A percentile compares a stretch with the other conserved stretches of the same genome.
phyloP scores from a whole-genome alignment of 1,140 invertebrate species.

The Palaemon carinicauda region DNA sequence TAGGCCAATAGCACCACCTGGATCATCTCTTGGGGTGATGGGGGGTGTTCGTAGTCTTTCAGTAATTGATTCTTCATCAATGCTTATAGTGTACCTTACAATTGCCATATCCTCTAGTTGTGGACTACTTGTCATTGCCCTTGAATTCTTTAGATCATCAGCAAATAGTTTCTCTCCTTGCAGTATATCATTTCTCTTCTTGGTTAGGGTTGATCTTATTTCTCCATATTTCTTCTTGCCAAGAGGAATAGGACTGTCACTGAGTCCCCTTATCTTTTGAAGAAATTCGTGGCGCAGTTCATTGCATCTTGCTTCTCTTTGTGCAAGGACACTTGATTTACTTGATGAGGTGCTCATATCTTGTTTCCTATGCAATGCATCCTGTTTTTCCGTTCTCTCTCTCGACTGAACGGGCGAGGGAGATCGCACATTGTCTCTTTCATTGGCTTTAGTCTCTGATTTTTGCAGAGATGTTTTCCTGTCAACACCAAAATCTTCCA shows the following conservation, averaged over 20 bases:
- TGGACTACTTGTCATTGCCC: too few species aligned
- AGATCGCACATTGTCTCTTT: too few species aligned
- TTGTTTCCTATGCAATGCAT: neutral
- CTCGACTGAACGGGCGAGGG: too few species aligned
- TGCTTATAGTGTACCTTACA: neutral
- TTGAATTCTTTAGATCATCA: too few species aligned
- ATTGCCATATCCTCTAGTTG: neutral
- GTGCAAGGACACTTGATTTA: neutral
- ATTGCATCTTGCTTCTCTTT: neutral
- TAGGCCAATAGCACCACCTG: neutral
- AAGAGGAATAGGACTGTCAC: neutral
- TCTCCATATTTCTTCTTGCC: neutral
- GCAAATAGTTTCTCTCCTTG: too few species aligned
- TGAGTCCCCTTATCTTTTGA: neutral
- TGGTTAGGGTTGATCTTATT: neutral
- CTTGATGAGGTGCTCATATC: neutral
- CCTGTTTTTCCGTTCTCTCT: neutral
- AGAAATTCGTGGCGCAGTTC: conserved; percentile 12
- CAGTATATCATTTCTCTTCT: neutral
- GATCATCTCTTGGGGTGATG: neutral
- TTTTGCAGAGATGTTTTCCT: too few species aligned
- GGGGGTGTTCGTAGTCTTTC: neutral
- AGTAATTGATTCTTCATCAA: neutral
- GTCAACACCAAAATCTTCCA: too few species aligned
- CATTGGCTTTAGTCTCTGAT: too few species aligned